Evolutionary conservation across 1,140 invertebrate genomes (phyloP), one percentile per base, ranked within the genome.

Genomic region (Grapholita molesta): DNA sequence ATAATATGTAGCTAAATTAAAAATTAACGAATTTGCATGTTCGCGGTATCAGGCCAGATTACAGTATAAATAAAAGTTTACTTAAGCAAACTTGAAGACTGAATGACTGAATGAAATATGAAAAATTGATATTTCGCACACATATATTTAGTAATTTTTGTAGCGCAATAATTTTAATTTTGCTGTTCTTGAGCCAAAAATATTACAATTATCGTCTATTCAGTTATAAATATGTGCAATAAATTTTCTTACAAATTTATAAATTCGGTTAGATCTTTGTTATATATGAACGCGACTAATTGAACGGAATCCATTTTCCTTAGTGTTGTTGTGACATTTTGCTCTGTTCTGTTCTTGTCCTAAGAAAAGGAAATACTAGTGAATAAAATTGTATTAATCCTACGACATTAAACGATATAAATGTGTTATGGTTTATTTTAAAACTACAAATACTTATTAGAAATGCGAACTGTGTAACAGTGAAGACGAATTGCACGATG

Each of bases 261-360:
- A n/a, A n/a, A n/a, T n/a, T n/a, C n/a, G n/a, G n/a, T n/a, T n/a
- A n/a, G n/a, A n/a, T n/a, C n/a, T n/a, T n/a, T 48, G 6, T 21
- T 5, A 15, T 21, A 21, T 21, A 6, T 61, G 55, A 61, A 61
- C 55, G 55, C 55, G 25, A 61, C 55, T 61, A 30, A 61, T 30
- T 61, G 55, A 25, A 28, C 7, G 84, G 89, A 82, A 84, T 89
- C 89, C 89, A 91, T 91, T 91, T 91, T 91, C 89, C 87, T 61
- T 61, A 25, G 83, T 82, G 85, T 91, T 91, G 89, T 91, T 91
- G 89, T 91, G 89, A 91, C 89, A 90, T 89, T 89, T 91, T 89
- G 78, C 73, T 32, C 75, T 83, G 35, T 78, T 85, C 83, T 82
- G 78, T 78, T 82, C 74, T 79, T 80, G 75, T 78, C 77, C 77